Evolutionary conservation across 1,140 invertebrate species (phyloP), one percentile per base, ranked within the genome.

Genomic region (Eumeta japonica): DNA sequence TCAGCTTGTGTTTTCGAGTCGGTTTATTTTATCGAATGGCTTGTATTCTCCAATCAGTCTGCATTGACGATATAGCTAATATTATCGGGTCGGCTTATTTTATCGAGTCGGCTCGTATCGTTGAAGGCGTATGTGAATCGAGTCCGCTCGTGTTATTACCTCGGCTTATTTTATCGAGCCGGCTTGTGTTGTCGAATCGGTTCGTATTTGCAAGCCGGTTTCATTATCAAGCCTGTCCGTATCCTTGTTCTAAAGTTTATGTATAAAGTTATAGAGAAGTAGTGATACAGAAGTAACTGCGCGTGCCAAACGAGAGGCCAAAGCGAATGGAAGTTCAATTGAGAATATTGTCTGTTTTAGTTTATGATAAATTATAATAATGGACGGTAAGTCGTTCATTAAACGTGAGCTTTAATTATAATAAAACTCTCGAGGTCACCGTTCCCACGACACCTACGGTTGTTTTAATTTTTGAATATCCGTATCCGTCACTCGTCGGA

Each of bases 381-480:
- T 50, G 50, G 52, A 49, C 54, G 46, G 43, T 43, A 49, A 50
- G 46, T 44, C 56, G 56, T 58, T 50, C 50, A 62, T 59, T 60
- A 61, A 58, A 61, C 61, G 61, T 64, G 60, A 72, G 67, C 66
- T 71, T 71, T 71, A 71, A 72, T 65, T 68, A 72, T 61, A 50
- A 51, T 68, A 62, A 66, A 65, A 52, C 60, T 44, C 55, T 38
- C 46, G 55, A 57, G 7, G 13, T 10, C 12, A 9, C 7, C 28
- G 13, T 11, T 11, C 13, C 28, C 12, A 14, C 13, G 7, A 4
- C 12, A 11, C 12, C 28, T 30, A 14, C 9, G 7, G 13, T 30
- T 7, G 9, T 7, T 14, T 30, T 30, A 14, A n/a, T n/a, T n/a
- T n/a, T n/a, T 11, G 7, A 30, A 10, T 30, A 13, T 30, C 12